Base-by-base conservation (phyloP, 2,797 vertebrate genomes). In the Gymnodraco acuticeps region DNA sequence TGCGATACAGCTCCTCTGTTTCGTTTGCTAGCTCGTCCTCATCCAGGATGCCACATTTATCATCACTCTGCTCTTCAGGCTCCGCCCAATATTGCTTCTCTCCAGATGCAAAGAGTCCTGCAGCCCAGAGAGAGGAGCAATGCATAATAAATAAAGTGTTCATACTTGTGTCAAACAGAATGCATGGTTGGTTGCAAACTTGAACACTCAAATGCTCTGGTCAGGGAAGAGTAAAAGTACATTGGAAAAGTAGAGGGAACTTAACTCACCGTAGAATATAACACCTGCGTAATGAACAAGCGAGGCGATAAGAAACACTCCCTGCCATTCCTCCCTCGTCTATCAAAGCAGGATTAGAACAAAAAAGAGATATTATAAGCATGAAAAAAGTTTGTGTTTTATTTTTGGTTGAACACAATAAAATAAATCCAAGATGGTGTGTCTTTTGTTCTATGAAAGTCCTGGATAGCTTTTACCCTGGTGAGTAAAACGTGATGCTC, bases 51-150 rank as follows among this genome's bases (percentile, higher is more conserved):
- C 93, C 94, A 20, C 97, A 97, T 75, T 99, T 99, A 65, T 99
- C 98, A 53, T 97, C 95, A 4, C 85, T 97, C 68, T 94, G 89
- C 63, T 93, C 94, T 94, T 99, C 98, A 0, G 97, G 98, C 59
- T 99, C 98, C 1, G 98, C 98, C 98, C 97, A 99, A 7, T 94
- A 73, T 86, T 99, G 98, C 78, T 99, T 96, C 83, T 99, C 98
- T 53, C 98, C 98, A 0, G 98, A 99, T 63, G 97, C 98, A 89
- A 99, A 99, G 79, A 98, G 33, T 13, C 94, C 95, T 96, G 80
- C 14, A 55, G 64, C 14, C 48, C 19, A 41, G 16, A 81, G 27
- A 67, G 16, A 60, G 2, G 51, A 20, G 48, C 17, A 65, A 0
- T 15, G 10, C 10, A 19, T n/a, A n/a, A 38, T 38, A 48, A 17